A percentile compares a stretch with the other conserved stretches of the same genome.
Evolutionary conservation across 2,113 vertebrate genomes (phyloP).

Genomic region (Psammodynastes pulverulentus): DNA sequence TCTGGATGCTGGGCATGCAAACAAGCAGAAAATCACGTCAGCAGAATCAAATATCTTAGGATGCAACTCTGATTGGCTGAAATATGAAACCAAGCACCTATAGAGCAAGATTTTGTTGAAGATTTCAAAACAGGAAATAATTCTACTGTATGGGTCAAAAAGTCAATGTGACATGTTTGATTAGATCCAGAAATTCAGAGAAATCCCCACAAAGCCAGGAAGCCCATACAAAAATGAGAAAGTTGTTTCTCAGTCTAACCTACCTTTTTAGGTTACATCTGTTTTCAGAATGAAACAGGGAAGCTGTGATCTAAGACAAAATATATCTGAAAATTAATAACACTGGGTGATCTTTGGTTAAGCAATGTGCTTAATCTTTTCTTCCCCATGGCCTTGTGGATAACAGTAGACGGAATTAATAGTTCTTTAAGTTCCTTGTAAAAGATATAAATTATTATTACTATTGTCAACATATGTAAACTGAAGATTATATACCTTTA

Average conservation of each 20-base stretch:
- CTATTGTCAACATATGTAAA: neutral
- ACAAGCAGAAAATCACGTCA: neutral
- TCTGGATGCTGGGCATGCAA: neutral
- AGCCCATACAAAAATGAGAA: neutral
- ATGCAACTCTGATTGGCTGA: neutral
- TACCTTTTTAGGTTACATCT: neutral
- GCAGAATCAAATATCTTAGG: neutral
- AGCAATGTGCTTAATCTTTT: neutral
- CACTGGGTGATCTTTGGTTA: neutral
- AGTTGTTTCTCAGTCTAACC: neutral
- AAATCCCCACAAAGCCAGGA: neutral
- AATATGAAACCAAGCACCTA: neutral
- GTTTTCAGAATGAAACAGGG: neutral
- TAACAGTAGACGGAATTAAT: neutral
- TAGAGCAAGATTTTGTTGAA: neutral
- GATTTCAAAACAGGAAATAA: neutral
- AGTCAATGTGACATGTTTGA: neutral
- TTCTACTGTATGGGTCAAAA: neutral
- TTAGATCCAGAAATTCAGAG: neutral
- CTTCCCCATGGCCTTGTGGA: neutral
- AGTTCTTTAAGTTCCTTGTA: neutral
- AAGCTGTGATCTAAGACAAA: neutral
- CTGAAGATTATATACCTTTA: neutral
- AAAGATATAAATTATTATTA: neutral
- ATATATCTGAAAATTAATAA: neutral